These are phyloP conservation scores for Eilema depressum DNA, from an alignment of 2,888 invertebrate species.

Conservation along the genomic window DNA sequence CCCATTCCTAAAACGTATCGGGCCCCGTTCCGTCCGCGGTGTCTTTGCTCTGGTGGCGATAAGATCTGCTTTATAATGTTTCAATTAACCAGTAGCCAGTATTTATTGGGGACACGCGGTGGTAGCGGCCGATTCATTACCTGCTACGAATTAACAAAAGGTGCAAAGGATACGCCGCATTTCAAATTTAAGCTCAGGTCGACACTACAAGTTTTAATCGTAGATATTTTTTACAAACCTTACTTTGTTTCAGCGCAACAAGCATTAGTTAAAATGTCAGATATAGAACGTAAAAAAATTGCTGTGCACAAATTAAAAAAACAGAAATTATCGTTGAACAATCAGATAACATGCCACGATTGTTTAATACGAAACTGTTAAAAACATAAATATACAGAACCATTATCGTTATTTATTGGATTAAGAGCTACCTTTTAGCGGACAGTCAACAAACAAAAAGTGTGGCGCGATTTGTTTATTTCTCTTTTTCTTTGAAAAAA, in stretches of 20 bases:
- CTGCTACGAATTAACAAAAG: slow-evolving; percentile 69
- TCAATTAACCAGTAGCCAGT: slow-evolving; percentile 86
- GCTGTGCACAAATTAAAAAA: slow-evolving; percentile 15
- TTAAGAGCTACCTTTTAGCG: slow-evolving; percentile 49
- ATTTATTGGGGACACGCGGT: slow-evolving; percentile 79
- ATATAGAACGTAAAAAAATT: slow-evolving; percentile 7
- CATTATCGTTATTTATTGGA: slow-evolving; percentile 53
- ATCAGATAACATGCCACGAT: slow-evolving; percentile 22
- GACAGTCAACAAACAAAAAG: slow-evolving; percentile 46
- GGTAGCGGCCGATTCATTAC: slow-evolving; percentile 74
- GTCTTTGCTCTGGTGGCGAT: slow-evolving; percentile 72
- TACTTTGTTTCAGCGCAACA: slow-evolving; percentile 27
- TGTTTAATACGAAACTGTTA: slow-evolving; percentile 22
- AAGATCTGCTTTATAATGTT: slow-evolving; percentile 84
- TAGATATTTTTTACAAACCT: slow-evolving; percentile 10
- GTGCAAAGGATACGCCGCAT: slow-evolving; percentile 64
- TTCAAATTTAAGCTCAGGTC: slow-evolving; percentile 54
- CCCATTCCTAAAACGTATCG: slow-evolving; percentile 68
- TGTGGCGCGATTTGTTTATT: slow-evolving; percentile 50
- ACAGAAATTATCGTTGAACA: slow-evolving; percentile 17
- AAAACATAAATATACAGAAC: slow-evolving; percentile 44
- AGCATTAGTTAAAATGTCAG: slow-evolving; percentile 20
- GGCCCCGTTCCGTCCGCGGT: slow-evolving; percentile 67
- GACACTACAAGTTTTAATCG: slow-evolving; percentile 38
- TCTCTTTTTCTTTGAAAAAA: slow-evolving; percentile 32